Evolutionary conservation across 2,888 invertebrate genomes (phyloP), one percentile per base, ranked within the genome.

Genomic region (Caenorhabditis sinica): DNA sequence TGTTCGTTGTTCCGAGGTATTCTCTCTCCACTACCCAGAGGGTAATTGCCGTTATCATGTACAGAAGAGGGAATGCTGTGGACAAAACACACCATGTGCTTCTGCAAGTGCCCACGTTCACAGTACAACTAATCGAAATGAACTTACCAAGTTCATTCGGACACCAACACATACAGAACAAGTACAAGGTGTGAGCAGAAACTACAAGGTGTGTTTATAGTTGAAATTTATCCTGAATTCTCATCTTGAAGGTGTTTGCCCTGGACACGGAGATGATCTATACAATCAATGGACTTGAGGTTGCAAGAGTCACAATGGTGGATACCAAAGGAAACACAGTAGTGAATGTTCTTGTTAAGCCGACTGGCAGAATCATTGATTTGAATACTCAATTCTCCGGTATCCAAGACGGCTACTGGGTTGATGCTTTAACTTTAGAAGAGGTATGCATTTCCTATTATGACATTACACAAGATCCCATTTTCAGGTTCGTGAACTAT

Each of bases 311-410:
- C 2, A 88, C 92, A 3, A 83, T 92, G 11, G 90, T 92, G 9
- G 88, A 92, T 75, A 23, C 86, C 15, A 63, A 80, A 25, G 95
- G 96, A 88, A 95, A 56, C 95, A 93, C 95, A 28, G 95, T 97
- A 0, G 97, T 96, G 93, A 98, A 99, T 94, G 95, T 96, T 30
- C 94, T 97, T 71, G 96, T 99, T 61, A 96, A 95, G 93, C 98
- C 98, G 1, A 95, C 30, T 17, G 61, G 63, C 20, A 20, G 43
- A 13, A 96, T 99, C 83, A 95, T 98, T 73, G 98, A 99, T 94
- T 97, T 96, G 92, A 98, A 98, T 79, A 88, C 87, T 89, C 96
- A 96, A 91, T 99, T 96, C 94, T 97, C 97, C 90, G 99, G 99
- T 4, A 96, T 99, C 60, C 96, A 96, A 3, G 96, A 96, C 93